These are phyloP conservation scores for Sebastes minor DNA, from an alignment of 2,797 vertebrate species.

Conservation along the genomic window DNA sequence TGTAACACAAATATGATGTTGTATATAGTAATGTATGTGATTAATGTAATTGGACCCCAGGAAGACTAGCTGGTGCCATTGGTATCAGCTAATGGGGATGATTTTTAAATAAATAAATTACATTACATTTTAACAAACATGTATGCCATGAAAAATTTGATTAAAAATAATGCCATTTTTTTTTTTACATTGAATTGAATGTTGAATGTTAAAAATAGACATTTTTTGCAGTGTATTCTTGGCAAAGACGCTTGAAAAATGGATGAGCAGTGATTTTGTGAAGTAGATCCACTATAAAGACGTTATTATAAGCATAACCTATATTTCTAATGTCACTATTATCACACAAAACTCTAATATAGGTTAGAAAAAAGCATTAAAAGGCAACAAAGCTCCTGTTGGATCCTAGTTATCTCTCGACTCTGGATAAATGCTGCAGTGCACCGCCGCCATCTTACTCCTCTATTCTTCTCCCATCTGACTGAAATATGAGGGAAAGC, in stretches of 20 bases:
- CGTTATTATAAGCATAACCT: neutral
- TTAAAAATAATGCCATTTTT: neutral
- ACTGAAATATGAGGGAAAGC: constrained; percentile 50
- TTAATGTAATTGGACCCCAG: too few relatives aligned
- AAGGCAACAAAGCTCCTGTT: constrained; percentile 45
- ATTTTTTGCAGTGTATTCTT: neutral
- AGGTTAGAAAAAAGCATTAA: neutral
- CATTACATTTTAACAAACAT: neutral
- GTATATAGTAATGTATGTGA: too few relatives aligned
- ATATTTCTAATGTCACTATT: fast-evolving
- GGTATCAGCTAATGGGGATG: too few relatives aligned
- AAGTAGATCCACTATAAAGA: neutral
- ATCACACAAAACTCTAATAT: fast-evolving
- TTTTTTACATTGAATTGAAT: neutral
- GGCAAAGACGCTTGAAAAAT: constrained; percentile 24
- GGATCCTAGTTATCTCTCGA: constrained; percentile 48
- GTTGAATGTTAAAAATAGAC: neutral
- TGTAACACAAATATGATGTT: too few relatives aligned
- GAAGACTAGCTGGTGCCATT: too few relatives aligned
- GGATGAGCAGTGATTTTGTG: constrained; percentile 24
- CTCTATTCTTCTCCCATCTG: constrained; percentile 70
- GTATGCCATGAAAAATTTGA: neutral
- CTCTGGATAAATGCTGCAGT: constrained; percentile 85
- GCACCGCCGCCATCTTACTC: constrained; percentile 96
- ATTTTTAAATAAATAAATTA: neutral